These are phyloP conservation scores for Tribolium madens DNA, from an alignment of 1,140 invertebrate genomes.

Conservation along the genomic window DNA sequence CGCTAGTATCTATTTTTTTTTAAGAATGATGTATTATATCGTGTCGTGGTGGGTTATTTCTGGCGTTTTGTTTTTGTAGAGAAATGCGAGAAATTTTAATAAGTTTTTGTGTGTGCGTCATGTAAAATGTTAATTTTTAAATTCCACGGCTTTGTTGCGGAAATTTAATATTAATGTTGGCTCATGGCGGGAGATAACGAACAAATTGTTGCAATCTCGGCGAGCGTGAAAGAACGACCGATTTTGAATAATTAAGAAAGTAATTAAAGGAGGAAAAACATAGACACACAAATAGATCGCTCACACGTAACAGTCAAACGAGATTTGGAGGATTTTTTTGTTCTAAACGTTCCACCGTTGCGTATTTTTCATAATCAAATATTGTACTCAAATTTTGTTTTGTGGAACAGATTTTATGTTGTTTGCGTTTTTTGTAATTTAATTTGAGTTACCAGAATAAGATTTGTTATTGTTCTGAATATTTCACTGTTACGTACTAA, in stretches of 20 bases:
- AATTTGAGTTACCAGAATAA: no score
- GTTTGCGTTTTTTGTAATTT: no score
- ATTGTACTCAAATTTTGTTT: no score
- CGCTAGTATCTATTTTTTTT: no score
- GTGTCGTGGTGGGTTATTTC: neutral
- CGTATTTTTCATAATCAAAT: no score
- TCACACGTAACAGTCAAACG: neutral
- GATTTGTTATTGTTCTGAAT: no score
- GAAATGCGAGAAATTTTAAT: constrained; percentile 34
- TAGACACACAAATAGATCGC: neutral
- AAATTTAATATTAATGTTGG: constrained; percentile 18
- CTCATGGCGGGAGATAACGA: neutral
- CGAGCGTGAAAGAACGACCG: neutral
- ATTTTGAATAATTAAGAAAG: neutral
- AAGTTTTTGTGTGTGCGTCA: constrained; percentile 29
- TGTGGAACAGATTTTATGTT: no score
- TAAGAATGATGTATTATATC: constrained; percentile 7
- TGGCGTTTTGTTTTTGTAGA: constrained; percentile 36
- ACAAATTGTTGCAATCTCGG: constrained; percentile 9
- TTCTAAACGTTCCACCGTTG: neutral
- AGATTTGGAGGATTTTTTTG: neutral
- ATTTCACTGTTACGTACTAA: no score
- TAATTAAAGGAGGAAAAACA: neutral
- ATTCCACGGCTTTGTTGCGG: constrained; percentile 22
- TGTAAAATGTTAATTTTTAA: constrained; percentile 11